phyloP scores from a whole-genome alignment of 2,888 invertebrate species.

The Zhuqinia jingwanae region DNA sequence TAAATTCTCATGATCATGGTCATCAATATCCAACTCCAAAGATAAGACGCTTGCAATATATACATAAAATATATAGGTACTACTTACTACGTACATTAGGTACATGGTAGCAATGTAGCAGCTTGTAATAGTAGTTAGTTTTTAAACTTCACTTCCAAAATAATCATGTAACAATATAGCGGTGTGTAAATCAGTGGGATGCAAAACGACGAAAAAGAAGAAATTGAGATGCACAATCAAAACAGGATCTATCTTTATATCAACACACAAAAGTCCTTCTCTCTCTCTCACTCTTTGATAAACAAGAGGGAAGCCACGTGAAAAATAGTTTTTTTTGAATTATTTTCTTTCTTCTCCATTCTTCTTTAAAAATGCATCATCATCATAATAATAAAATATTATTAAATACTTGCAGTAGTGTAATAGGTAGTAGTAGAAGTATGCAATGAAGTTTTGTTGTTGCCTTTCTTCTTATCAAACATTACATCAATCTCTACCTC shows the following conservation, averaged over 20 bases:
- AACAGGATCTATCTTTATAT: conserved; percentile 42
- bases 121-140: neutral
- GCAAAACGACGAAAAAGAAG: neutral
- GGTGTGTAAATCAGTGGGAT: conserved; percentile 37
- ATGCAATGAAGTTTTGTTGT: neutral
- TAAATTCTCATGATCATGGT: conserved; percentile 10
- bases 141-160: neutral
- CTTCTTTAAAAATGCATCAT: conserved; percentile 36
- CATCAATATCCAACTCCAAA: neutral
- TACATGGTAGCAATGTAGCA: neutral
- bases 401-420: neutral
- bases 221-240: conserved; percentile 55
- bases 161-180: conserved; percentile 37
- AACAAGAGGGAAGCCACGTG: conserved; percentile 39
- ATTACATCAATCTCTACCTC: conserved; percentile 38
- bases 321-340: conserved; percentile 38
- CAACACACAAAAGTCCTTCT: neutral
- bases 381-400: conserved; percentile 1
- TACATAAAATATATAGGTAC: too few species aligned
- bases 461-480: conserved; percentile 27
- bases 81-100: neutral
- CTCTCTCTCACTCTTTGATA: neutral
- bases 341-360: neutral
- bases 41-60: neutral
- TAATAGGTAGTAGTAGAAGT: neutral